Evolutionary conservation across 2,797 vertebrate species (phyloP).

Genomic region (Benthosema pterotum): DNA sequence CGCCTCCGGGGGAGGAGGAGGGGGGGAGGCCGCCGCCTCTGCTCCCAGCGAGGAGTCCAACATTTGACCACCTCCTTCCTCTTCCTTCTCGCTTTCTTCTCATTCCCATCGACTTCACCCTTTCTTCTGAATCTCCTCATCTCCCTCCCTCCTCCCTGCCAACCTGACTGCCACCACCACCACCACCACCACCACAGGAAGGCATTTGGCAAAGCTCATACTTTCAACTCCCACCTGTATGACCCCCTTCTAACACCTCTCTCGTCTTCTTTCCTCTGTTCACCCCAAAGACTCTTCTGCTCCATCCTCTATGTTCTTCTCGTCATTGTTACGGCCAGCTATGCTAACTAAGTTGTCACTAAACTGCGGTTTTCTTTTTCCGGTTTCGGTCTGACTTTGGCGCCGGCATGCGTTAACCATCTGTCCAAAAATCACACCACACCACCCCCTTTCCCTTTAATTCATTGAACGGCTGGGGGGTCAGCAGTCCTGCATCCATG

Average conservation of each 20-base stretch:
- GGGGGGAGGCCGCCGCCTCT: slow-evolving; percentile 70
- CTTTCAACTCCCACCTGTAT: too few species aligned
- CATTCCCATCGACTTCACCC: neutral
- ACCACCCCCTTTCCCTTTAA: neutral
- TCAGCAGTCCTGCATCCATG: slow-evolving; percentile 37
- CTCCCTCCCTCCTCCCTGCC: too few species aligned
- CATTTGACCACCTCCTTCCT: slow-evolving; percentile 79
- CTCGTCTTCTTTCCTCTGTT: neutral
- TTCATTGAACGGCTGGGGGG: slow-evolving; percentile 50
- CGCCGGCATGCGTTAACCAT: slow-evolving; percentile 45
- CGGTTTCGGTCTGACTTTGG: slow-evolving; percentile 59
- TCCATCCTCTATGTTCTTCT: slow-evolving; percentile 11
- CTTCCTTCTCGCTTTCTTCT: slow-evolving; percentile 3
- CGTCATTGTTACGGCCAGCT: slow-evolving; percentile 35
- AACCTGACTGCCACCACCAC: too few species aligned
- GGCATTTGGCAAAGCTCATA: too few species aligned
- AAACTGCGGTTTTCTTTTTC: slow-evolving; percentile 25
- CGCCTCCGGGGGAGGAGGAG: slow-evolving; percentile 46
- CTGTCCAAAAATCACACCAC: slow-evolving; percentile 22
- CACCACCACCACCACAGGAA: too few species aligned
- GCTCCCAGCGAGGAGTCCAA: slow-evolving; percentile 81
- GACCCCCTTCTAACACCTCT: neutral
- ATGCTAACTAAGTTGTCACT: neutral
- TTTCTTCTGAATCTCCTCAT: too few species aligned
- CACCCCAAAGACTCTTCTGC: neutral